A percentile compares a stretch with the other conserved stretches of the same genome.
phyloP scores from a whole-genome alignment of 2,797 vertebrate species.

The Eulemur coronatus region DNA sequence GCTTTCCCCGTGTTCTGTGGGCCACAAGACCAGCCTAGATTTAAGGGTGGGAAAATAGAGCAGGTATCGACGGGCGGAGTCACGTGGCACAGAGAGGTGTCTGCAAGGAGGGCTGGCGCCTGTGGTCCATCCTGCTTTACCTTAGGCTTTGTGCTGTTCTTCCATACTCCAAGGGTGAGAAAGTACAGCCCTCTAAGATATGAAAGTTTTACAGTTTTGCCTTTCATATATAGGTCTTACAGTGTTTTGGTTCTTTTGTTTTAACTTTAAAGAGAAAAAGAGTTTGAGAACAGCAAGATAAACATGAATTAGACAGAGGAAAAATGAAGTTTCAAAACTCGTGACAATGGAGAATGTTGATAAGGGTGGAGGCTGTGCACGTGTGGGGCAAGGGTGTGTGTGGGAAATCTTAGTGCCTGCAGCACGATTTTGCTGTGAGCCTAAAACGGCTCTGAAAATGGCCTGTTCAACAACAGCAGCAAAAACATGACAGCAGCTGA shows the following conservation, averaged over 20 bases:
- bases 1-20: background rate
- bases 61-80: fast-evolving
- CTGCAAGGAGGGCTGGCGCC: background rate
- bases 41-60: background rate
- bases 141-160: background rate
- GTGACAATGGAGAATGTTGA: background rate
- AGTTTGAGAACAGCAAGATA: background rate
- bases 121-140: fast-evolving
- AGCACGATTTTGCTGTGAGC: background rate
- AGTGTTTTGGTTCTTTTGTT: background rate
- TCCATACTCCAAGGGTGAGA: background rate
- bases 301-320: background rate
- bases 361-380: background rate
- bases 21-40: background rate
- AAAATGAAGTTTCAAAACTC: background rate
- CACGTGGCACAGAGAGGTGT: background rate
- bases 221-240: background rate
- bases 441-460: background rate
- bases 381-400: background rate
- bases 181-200: fast-evolving
- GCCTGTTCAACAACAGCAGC: background rate
- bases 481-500: background rate
- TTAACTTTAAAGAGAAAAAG: background rate
- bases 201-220: background rate
- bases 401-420: background rate